phyloP scores from a whole-genome alignment of 1,140 invertebrate species.

The Heliconius melpomene region DNA sequence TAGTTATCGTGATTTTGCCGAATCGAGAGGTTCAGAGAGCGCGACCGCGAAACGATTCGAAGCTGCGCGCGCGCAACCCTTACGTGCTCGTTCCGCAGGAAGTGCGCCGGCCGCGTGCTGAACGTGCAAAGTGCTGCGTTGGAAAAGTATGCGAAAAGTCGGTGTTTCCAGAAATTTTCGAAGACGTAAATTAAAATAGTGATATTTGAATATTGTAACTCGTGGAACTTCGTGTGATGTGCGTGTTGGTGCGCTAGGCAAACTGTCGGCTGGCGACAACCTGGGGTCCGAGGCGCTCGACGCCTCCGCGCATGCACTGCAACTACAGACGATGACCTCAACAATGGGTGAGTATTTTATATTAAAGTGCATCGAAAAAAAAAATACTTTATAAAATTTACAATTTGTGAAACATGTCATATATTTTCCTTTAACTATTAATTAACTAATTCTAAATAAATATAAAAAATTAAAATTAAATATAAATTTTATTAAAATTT shows the following conservation, averaged over 20 bases:
- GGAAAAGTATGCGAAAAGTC: conserved; percentile 74
- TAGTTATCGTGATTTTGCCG: conserved; percentile 81
- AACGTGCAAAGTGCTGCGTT: conserved; percentile 62
- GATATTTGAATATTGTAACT: conserved; percentile 63
- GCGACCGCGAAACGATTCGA: conserved; percentile 52
- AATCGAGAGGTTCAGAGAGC: conserved; percentile 75
- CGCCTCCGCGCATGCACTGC: conserved; percentile 71
- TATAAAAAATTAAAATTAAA: not conserved
- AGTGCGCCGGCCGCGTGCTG: conserved; percentile 64
- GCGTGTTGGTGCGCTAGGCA: conserved; percentile 63
- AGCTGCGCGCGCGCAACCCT: conserved; percentile 53
- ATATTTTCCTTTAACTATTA: no score
- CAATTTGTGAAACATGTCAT: no score
- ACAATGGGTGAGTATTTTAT: conserved; percentile 76
- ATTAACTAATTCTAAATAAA: not conserved
- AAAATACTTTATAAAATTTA: not conserved
- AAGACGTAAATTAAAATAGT: conserved; percentile 77
- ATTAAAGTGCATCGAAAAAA: not conserved
- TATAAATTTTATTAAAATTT: not conserved
- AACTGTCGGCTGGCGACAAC: conserved; percentile 73
- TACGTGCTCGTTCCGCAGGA: conserved; percentile 66
- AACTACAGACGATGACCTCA: conserved; percentile 78
- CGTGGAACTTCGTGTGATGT: conserved; percentile 73
- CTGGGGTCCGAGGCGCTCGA: conserved; percentile 72
- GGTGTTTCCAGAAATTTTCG: conserved; percentile 71